Evolutionary conservation across 2,888 invertebrate species (phyloP).

Genomic region (Trichopoda pennipes): DNA sequence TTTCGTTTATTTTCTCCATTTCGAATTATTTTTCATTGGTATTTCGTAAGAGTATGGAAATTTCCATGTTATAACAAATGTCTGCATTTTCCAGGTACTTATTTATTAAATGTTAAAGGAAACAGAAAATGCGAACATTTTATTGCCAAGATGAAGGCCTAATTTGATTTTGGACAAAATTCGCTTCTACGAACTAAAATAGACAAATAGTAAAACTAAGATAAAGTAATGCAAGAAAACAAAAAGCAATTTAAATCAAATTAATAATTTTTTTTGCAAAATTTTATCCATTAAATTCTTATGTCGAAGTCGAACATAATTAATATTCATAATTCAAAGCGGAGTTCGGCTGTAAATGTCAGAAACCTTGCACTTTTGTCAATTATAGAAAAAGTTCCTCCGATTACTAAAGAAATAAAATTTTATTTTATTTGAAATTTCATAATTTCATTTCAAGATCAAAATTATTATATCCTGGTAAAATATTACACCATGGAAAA

Average conservation of each 20-base stretch:
- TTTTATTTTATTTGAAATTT: no score
- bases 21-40: neutral
- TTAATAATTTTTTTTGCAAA: neutral
- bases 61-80: neutral
- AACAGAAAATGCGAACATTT: conserved; percentile 26
- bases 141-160: conserved; percentile 38
- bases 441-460: no score
- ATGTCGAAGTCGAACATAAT: no score
- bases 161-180: conserved; percentile 57
- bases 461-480: no score
- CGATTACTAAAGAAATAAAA: no score
- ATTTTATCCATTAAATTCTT: no score
- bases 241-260: neutral
- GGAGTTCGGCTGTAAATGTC: no score
- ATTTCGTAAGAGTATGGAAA: neutral
- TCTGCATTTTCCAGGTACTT: conserved; percentile 43
- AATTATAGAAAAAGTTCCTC: no score
- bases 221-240: conserved; percentile 12
- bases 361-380: no score
- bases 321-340: no score
- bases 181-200: conserved; percentile 35
- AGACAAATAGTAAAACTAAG: conserved; percentile 38
- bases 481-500: no score
- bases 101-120: conserved; percentile 37
- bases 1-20: conserved; percentile 10